phyloP scores from a whole-genome alignment of 2,888 invertebrate genomes.

The Lomographa bimaculata region DNA sequence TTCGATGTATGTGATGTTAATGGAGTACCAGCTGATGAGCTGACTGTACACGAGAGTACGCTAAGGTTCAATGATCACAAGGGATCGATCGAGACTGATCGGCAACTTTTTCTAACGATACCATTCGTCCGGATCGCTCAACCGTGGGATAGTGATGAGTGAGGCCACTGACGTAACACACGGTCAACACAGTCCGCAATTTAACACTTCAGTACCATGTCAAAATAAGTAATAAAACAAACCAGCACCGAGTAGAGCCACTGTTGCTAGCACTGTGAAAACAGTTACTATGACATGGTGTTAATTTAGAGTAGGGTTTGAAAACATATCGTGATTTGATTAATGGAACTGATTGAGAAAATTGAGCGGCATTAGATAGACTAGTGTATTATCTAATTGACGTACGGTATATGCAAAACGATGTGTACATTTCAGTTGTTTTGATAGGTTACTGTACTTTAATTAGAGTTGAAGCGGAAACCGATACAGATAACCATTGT shows the following conservation, averaged over 20 bases:
- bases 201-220: conserved; percentile 10
- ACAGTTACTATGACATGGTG: conserved; percentile 13
- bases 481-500: conserved; percentile 35
- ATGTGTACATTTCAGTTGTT: conserved; percentile 52
- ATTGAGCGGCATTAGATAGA: conserved; percentile 61
- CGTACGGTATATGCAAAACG: conserved; percentile 48
- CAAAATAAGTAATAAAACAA: conserved; percentile 13
- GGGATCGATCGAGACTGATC: conserved; percentile 48
- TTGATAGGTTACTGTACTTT: conserved; percentile 51
- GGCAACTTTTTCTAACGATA: conserved; percentile 55
- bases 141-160: conserved; percentile 62
- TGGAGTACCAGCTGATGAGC: too few relatives aligned
- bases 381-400: conserved; percentile 53
- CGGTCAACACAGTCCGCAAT: conserved; percentile 21
- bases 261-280: too few relatives aligned
- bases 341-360: conserved; percentile 72
- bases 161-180: conserved; percentile 49
- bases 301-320: conserved; percentile 7
- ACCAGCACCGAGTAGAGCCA: background rate
- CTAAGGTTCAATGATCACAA: conserved; percentile 61
- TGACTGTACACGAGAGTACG: conserved; percentile 41
- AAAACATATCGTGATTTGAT: conserved; percentile 57
- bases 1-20: too few relatives aligned
- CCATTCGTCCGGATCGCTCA: conserved; percentile 45
- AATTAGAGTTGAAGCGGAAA: conserved; percentile 53